Conservation (phyloP, 2,888 invertebrate genomes). For the Andrena fulva region DNA sequence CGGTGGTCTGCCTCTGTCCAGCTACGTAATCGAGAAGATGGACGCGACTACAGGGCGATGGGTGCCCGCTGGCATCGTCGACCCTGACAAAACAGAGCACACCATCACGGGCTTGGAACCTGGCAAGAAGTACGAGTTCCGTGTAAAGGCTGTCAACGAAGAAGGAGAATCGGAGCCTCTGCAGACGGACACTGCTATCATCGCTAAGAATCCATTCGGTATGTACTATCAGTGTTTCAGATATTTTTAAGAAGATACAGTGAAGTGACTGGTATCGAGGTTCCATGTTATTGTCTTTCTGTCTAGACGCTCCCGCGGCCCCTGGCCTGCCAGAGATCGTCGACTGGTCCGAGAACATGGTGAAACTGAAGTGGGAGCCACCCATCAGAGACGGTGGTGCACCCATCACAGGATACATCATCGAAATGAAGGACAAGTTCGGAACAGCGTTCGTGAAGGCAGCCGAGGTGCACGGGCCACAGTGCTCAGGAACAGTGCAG, state of each 20-base stretch:
- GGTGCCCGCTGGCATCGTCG: slow-evolving; percentile 94
- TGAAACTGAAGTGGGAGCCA: slow-evolving; percentile 95
- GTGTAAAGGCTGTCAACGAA: slow-evolving; percentile 98
- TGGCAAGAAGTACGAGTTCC: slow-evolving; percentile 98
- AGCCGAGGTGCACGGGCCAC: slow-evolving; percentile 93
- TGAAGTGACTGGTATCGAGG: neutral
- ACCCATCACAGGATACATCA: slow-evolving; percentile 96
- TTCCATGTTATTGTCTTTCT: neutral
- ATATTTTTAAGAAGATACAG: too few species aligned
- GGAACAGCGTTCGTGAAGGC: slow-evolving; percentile 94
- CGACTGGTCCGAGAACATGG: slow-evolving; percentile 96
- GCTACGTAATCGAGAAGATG: slow-evolving; percentile 97
- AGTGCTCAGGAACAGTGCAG: slow-evolving; percentile 94
- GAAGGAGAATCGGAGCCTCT: slow-evolving; percentile 99
- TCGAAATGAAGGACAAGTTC: slow-evolving; percentile 96
- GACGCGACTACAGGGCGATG: slow-evolving; percentile 94
- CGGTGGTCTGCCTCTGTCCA: slow-evolving; percentile 95
- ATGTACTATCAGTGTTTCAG: slow-evolving; percentile 32
- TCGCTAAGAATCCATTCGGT: slow-evolving; percentile 99
- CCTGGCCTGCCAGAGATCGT: slow-evolving; percentile 96
- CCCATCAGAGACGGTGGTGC: slow-evolving; percentile 96
- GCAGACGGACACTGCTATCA: slow-evolving; percentile 93
- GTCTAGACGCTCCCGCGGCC: slow-evolving; percentile 90
- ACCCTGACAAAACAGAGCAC: slow-evolving; percentile 92
- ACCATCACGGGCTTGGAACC: slow-evolving; percentile 96